These are phyloP conservation scores for Uromys caudimaculatus DNA, from an alignment of 2,797 vertebrate species.

Conservation along the genomic window DNA sequence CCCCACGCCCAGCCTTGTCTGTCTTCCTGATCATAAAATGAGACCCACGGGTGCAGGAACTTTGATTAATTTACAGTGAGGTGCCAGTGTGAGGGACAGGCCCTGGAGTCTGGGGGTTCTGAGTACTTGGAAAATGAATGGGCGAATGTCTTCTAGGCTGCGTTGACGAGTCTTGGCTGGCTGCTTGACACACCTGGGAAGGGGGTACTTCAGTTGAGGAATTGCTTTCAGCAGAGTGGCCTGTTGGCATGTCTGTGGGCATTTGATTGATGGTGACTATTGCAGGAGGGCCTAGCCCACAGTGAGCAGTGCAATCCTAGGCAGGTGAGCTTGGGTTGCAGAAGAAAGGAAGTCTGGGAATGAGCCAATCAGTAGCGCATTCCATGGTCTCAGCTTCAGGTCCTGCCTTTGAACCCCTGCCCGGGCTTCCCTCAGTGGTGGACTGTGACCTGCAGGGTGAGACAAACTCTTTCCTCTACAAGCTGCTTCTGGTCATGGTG, in stretches of 20 bases:
- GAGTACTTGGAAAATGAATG: constrained; percentile 4
- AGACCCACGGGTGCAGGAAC: neutral
- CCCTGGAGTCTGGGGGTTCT: neutral
- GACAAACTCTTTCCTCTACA: neutral
- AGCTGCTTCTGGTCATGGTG: too few relatives aligned
- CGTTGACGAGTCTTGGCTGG: neutral
- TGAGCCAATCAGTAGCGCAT: rapidly evolving
- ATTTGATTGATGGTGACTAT: neutral
- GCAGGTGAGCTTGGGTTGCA: neutral
- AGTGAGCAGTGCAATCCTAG: too few relatives aligned
- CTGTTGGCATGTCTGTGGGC: neutral
- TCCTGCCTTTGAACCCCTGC: neutral
- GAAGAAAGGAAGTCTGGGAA: neutral
- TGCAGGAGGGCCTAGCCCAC: neutral
- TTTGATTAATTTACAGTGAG: neutral
- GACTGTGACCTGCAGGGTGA: too few relatives aligned
- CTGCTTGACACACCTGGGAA: neutral
- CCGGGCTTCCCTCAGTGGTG: too few relatives aligned
- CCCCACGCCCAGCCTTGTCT: neutral
- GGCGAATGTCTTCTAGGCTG: neutral
- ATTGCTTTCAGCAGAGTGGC: neutral
- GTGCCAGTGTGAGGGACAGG: neutral
- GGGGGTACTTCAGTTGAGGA: neutral
- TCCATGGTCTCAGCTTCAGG: neutral
- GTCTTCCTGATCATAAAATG: neutral